phyloP scores from a whole-genome alignment of 2,797 vertebrate species.

The Phrynocephalus guinanensis region DNA sequence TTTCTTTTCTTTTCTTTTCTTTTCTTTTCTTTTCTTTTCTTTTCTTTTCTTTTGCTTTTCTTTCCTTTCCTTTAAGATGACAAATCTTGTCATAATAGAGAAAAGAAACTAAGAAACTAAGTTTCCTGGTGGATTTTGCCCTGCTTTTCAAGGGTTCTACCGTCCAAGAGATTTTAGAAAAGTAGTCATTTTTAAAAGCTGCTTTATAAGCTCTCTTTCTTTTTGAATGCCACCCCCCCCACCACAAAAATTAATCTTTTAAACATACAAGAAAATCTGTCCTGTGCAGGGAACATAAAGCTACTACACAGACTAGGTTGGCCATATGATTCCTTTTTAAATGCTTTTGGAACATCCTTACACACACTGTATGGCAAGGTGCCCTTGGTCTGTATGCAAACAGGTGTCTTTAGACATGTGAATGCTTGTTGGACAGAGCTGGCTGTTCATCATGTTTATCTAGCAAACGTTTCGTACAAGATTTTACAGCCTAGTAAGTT shows the following conservation, averaged over 20 bases:
- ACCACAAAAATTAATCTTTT: slow-evolving; percentile 32
- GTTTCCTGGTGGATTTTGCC: background rate
- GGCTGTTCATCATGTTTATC: background rate
- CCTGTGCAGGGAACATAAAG: background rate
- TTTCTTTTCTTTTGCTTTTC: background rate
- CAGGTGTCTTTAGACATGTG: background rate
- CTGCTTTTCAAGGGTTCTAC: slow-evolving; percentile 40
- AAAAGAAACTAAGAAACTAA: background rate
- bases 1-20: background rate
- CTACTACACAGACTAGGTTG: fast-evolving
- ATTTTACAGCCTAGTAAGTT: slow-evolving; percentile 22
- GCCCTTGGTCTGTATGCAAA: background rate
- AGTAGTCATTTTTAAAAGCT: background rate
- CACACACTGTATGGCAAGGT: background rate
- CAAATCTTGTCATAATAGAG: slow-evolving; percentile 9
- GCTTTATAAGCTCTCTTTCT: slow-evolving; percentile 26
- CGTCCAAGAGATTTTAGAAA: background rate
- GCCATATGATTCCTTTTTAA: background rate
- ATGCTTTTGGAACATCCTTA: background rate
- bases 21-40: background rate
- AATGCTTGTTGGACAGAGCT: background rate
- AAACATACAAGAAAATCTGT: slow-evolving; percentile 20
- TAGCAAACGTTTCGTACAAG: background rate
- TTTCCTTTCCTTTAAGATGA: background rate
- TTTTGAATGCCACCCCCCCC: background rate